Base-by-base conservation (phyloP, 2,888 invertebrate genomes). In the Ditula angustiorana region DNA sequence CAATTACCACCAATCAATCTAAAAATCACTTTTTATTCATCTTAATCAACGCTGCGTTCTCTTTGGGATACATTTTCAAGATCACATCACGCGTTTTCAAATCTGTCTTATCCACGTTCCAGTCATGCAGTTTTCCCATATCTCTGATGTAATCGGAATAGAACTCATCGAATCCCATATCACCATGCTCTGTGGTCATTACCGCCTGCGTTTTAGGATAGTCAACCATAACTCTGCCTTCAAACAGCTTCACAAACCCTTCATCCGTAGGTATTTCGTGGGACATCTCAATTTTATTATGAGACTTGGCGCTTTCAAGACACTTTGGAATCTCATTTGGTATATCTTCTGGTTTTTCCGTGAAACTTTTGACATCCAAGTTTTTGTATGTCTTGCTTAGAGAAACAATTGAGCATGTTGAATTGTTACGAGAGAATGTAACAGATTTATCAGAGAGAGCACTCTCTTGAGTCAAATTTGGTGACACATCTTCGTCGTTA, bases 301-400 rank as follows among this genome's bases (percentile, higher is more conserved):
- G 21, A 8, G 63, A 37, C 4, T 68, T 65, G 4, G 21, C 4
- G 19, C 26, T 52, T 58, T 46, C 19, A 44, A 30, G 11, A 35
- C n/a, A 46, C 61, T 61, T 28, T 44, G n/a, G 19, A 47, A 33
- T 24, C 1, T 69, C 33, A 67, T 76, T n/a, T n/a, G n/a, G n/a
- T n/a, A n/a, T n/a, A n/a, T n/a, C n/a, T n/a, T 44, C 10, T 5
- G 35, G 37, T 8, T 2, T 26, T 26, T 58, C 78, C 67, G 81
- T 81, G 66, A 79, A 82, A 69, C 88, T 89, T 56, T 83, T 82
- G 4, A 66, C 62, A 46, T 91, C 91, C 30, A 91, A 70, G 67
- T 91, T 83, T 72, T 83, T 88, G 50, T 88, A 91, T 0, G 80
- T 81, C 66, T 85, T 86, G 47, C 74, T 79, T 16, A 88, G 69